These are phyloP conservation scores for Panagrolaimus sp. DNA, from an alignment of 1,140 invertebrate species.

Conservation along the genomic window DNA sequence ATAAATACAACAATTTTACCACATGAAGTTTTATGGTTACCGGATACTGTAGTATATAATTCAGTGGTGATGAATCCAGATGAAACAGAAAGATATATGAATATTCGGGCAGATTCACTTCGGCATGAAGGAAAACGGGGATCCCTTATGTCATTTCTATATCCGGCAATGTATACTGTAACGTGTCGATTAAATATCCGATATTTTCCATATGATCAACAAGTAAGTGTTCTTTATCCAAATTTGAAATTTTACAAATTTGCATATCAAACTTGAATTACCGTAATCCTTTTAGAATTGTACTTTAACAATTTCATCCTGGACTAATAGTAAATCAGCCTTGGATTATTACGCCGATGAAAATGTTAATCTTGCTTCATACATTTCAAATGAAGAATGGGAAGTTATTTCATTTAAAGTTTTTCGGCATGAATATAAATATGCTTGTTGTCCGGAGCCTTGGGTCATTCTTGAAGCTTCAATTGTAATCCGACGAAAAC, in stretches of 20 bases:
- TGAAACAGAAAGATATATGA: slow-evolving; percentile 59
- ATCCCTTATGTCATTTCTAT: slow-evolving; percentile 52
- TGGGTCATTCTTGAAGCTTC: slow-evolving; percentile 54
- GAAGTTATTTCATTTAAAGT: slow-evolving; percentile 53
- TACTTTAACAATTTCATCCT: slow-evolving; percentile 54
- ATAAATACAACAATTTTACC: slow-evolving; percentile 57
- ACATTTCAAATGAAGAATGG: slow-evolving; percentile 58
- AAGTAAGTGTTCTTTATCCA: slow-evolving; percentile 17
- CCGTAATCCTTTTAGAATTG: slow-evolving; percentile 50
- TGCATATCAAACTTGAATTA: too few relatives aligned
- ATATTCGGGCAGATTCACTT: slow-evolving; percentile 46
- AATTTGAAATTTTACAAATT: too few relatives aligned
- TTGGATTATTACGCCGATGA: slow-evolving; percentile 54
- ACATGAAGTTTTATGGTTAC: slow-evolving; percentile 51
- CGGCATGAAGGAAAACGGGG: slow-evolving; percentile 52
- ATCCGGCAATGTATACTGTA: slow-evolving; percentile 39
- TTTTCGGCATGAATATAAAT: slow-evolving; percentile 58
- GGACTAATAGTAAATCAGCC: slow-evolving; percentile 56
- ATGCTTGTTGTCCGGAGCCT: slow-evolving; percentile 58
- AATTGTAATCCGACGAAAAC: slow-evolving; percentile 52
- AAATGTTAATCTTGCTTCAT: slow-evolving; percentile 51
- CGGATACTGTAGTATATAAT: slow-evolving; percentile 57
- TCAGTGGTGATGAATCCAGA: slow-evolving; percentile 56
- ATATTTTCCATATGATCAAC: slow-evolving; percentile 58
- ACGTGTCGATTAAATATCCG: slow-evolving; percentile 57